Percentiles rank a stretch among this genome's conserved stretches.
phyloP scores from a whole-genome alignment of 1,140 invertebrate genomes.

The Drosophila nigromelanica region DNA sequence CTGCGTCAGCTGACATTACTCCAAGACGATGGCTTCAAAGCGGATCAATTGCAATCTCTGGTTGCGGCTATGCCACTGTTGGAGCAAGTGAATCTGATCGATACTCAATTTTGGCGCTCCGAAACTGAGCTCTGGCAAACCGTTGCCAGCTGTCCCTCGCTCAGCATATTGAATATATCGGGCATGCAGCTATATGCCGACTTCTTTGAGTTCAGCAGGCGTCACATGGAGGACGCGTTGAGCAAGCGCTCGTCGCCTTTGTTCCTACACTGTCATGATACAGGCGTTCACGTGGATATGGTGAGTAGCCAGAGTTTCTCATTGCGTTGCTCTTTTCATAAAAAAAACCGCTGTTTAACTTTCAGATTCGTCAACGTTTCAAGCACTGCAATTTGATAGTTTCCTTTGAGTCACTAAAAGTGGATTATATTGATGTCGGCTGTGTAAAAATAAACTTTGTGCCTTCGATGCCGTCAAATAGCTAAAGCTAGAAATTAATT shows the following conservation, averaged over 20 bases:
- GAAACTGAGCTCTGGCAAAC: conserved; percentile 22
- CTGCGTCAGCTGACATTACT: conserved; percentile 6
- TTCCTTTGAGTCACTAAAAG: not conserved
- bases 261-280: conserved; percentile 1
- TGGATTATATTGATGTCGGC: not conserved
- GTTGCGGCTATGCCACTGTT: not conserved
- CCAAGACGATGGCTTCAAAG: conserved; percentile 11
- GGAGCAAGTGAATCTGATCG: conserved; percentile 15
- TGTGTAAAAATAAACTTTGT: not conserved
- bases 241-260: conserved; percentile 1
- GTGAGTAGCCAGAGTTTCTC: not conserved
- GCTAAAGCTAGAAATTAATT: no score
- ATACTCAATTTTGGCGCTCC: not conserved
- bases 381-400: conserved; percentile 2
- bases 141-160: not conserved
- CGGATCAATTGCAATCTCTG: not conserved
- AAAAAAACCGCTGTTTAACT: not conserved
- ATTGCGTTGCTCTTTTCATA: no score
- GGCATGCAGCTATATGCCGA: conserved; percentile 5
- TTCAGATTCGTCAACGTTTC: conserved; percentile 7
- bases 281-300: not conserved
- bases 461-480: not conserved
- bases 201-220: conserved; percentile 2
- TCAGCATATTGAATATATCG: conserved; percentile 15
- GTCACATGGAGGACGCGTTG: conserved; percentile 1